These are phyloP conservation scores for Sphyrna mokarran DNA, from an alignment of 2,113 vertebrate genomes.

Conservation along the genomic window DNA sequence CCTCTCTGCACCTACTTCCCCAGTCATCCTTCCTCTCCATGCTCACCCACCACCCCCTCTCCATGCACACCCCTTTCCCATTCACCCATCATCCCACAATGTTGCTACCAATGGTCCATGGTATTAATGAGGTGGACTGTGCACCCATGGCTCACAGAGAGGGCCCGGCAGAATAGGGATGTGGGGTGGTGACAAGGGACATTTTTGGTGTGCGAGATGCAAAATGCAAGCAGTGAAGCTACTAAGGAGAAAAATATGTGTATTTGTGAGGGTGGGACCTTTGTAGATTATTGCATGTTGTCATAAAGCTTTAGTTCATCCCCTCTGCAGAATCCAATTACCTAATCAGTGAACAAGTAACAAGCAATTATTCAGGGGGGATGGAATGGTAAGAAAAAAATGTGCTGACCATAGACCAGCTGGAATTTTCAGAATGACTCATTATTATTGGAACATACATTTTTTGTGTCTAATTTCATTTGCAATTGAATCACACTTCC, in stretches of 20 bases:
- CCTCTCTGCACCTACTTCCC: too few species aligned
- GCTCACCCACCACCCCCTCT: too few species aligned
- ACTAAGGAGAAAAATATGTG: neutral
- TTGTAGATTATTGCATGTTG: neutral
- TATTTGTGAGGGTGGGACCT: neutral
- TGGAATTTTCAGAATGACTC: slow-evolving; percentile 17
- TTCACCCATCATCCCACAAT: neutral
- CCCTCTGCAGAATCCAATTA: neutral
- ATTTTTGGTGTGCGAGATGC: neutral
- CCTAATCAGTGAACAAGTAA: slow-evolving; percentile 14
- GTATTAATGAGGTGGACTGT: neutral
- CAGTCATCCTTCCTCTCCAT: too few species aligned
- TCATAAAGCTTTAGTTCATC: neutral
- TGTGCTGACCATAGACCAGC: neutral
- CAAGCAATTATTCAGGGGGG: slow-evolving; percentile 21
- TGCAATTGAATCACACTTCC: slow-evolving; percentile 23
- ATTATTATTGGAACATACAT: slow-evolving; percentile 18
- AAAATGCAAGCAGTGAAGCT: neutral
- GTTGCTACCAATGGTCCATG: neutral
- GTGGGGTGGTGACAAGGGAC: neutral
- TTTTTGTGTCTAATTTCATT: neutral
- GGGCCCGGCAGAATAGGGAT: neutral
- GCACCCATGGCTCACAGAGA: neutral
- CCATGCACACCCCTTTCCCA: neutral
- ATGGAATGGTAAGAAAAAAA: neutral